A percentile compares a stretch with the other conserved stretches of the same genome.
phyloP scores from a whole-genome alignment of 2,113 vertebrate genomes.

The Theristicus caerulescens region DNA sequence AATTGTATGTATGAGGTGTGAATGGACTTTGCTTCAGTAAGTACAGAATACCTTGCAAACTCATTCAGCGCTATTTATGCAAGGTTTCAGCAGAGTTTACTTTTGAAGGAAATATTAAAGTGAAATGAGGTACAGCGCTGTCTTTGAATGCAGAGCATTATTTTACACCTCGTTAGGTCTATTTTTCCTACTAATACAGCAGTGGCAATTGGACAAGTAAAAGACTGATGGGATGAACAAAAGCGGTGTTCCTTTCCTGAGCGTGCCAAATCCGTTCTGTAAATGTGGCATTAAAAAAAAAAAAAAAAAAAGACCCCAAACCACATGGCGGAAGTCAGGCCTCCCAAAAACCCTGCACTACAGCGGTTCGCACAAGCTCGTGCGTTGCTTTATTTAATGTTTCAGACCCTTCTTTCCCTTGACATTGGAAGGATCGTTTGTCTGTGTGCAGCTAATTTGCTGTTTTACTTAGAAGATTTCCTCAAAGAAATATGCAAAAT shows the following conservation, averaged over 20 bases:
- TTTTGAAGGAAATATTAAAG: slow-evolving; percentile 51
- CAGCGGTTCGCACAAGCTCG: neutral
- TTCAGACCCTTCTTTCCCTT: neutral
- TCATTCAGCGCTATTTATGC: neutral
- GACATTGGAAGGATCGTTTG: neutral
- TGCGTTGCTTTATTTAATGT: slow-evolving; percentile 11
- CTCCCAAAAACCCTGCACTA: slow-evolving; percentile 1
- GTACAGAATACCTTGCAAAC: neutral
- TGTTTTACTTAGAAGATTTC: slow-evolving; percentile 3
- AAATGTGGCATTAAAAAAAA: slow-evolving; percentile 30
- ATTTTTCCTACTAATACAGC: slow-evolving; percentile 22
- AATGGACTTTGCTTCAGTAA: slow-evolving; percentile 8
- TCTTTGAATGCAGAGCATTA: slow-evolving; percentile 10
- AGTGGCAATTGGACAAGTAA: neutral
- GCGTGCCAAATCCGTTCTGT: neutral
- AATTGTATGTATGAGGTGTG: neutral
- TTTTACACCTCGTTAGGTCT: slow-evolving; percentile 42
- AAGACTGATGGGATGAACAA: slow-evolving; percentile 35
- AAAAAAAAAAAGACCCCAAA: neutral
- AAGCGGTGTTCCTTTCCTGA: neutral
- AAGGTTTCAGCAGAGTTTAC: slow-evolving; percentile 21
- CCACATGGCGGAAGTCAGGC: neutral
- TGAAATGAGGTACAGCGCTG: neutral
- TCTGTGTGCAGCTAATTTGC: neutral
- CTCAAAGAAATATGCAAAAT: neutral